A percentile compares a stretch with the other conserved stretches of the same genome.
Conservation (phyloP, 2,888 invertebrate genomes). For the Diplolepis rosae region DNA sequence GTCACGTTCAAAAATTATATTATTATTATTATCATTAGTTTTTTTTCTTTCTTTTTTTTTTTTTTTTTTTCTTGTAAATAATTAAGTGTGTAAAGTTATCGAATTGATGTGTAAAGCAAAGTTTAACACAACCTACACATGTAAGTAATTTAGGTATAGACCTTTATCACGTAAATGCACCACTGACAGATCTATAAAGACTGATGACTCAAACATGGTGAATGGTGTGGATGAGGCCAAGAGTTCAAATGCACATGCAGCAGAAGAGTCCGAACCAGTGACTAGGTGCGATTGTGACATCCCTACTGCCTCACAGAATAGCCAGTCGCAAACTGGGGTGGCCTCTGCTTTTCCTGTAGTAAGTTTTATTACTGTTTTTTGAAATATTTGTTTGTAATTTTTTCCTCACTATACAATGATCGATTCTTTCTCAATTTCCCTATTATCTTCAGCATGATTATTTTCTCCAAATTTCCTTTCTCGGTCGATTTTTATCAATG, state of each 20-base stretch:
- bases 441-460: conserved; percentile 33
- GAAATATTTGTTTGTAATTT: conserved; percentile 11
- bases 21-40: not conserved
- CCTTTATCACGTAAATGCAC: conserved; percentile 73
- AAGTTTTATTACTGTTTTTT: conserved; percentile 58
- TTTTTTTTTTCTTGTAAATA: conserved; percentile 22
- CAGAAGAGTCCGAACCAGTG: conserved; percentile 66
- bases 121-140: conserved; percentile 30
- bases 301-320: conserved; percentile 67
- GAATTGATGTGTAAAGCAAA: conserved; percentile 13
- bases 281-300: conserved; percentile 70
- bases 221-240: conserved; percentile 69
- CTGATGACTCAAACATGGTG: conserved; percentile 76
- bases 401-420: not conserved
- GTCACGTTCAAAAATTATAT: not conserved
- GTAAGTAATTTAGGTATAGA: conserved; percentile 47
- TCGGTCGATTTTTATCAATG: not conserved
- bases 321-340: conserved; percentile 68
- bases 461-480: not conserved
- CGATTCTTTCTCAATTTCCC: not conserved
- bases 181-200: conserved; percentile 84
- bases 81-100: not conserved
- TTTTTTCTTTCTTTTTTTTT: conserved; percentile 12
- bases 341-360: conserved; percentile 67
- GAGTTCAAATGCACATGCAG: conserved; percentile 68